These are phyloP conservation scores for Helicoverpa assulta DNA, from an alignment of 2,888 invertebrate genomes.

Conservation along the genomic window DNA sequence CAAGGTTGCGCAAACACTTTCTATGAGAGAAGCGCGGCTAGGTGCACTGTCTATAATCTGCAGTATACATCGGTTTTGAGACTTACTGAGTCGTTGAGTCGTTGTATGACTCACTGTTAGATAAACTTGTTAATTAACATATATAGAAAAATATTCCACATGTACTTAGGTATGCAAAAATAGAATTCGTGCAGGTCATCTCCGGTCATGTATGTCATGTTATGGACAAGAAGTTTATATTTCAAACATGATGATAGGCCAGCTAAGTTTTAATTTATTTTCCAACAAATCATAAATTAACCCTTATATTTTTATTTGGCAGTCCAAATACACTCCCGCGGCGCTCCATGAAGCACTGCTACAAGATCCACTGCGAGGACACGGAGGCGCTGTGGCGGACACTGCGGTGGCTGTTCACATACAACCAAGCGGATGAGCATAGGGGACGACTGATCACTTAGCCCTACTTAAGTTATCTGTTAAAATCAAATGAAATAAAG, in stretches of 20 bases:
- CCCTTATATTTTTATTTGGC: neutral
- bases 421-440: constrained; percentile 59
- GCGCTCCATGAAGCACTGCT: constrained; percentile 72
- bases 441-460: constrained; percentile 45
- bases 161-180: too few species aligned
- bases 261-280: too few species aligned
- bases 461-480: neutral
- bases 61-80: neutral
- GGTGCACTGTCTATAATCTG: constrained; percentile 1
- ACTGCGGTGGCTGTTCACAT: constrained; percentile 77
- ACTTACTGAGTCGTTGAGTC: constrained; percentile 26
- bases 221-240: too few species aligned
- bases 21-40: constrained; percentile 5
- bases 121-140: neutral
- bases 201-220: too few species aligned
- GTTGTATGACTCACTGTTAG: constrained; percentile 14
- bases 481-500: constrained; percentile 2
- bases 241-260: too few species aligned
- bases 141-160: too few species aligned
- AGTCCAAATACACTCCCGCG: constrained; percentile 45
- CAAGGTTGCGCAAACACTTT: constrained; percentile 39
- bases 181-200: too few species aligned
- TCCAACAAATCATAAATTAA: too few species aligned
- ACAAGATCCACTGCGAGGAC: constrained; percentile 81
- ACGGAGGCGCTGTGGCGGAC: constrained; percentile 72